Conservation (phyloP, 2,888 invertebrate species). For the Helicoverpa assulta region DNA sequence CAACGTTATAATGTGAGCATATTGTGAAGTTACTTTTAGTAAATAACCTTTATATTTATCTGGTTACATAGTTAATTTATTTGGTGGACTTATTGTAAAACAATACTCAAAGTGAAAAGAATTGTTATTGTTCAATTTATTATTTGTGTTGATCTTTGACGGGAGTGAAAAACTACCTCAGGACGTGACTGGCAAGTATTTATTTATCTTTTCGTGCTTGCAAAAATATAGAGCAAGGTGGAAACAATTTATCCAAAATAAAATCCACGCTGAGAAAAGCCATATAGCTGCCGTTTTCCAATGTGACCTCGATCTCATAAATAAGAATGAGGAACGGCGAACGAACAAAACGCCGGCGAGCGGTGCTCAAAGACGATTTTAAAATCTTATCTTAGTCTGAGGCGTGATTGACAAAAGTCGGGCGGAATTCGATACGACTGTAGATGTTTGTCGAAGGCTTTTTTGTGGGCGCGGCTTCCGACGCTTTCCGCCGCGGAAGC, state of each 20-base stretch:
- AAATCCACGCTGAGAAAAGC: conserved; percentile 60
- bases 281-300: conserved; percentile 66
- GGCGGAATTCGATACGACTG: conserved; percentile 67
- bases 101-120: not conserved
- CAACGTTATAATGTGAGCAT: too few relatives aligned
- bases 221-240: conserved; percentile 38
- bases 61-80: too few relatives aligned
- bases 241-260: conserved; percentile 58
- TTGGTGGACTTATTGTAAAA: too few relatives aligned
- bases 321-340: conserved; percentile 75
- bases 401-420: conserved; percentile 78
- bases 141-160: not conserved
- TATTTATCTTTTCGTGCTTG: conserved; percentile 38
- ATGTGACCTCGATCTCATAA: conserved; percentile 75
- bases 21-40: too few relatives aligned
- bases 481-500: conserved; percentile 62
- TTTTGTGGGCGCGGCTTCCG: conserved; percentile 62
- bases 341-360: conserved; percentile 67
- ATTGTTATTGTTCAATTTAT: not conserved
- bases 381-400: conserved; percentile 76
- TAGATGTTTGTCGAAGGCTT: conserved; percentile 69
- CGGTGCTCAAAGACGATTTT: conserved; percentile 73
- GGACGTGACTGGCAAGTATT: conserved; percentile 1
- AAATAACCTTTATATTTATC: too few relatives aligned
- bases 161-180: not conserved